These are phyloP conservation scores for Cheilosia urbana DNA, from an alignment of 2,888 invertebrate genomes.

Conservation along the genomic window DNA sequence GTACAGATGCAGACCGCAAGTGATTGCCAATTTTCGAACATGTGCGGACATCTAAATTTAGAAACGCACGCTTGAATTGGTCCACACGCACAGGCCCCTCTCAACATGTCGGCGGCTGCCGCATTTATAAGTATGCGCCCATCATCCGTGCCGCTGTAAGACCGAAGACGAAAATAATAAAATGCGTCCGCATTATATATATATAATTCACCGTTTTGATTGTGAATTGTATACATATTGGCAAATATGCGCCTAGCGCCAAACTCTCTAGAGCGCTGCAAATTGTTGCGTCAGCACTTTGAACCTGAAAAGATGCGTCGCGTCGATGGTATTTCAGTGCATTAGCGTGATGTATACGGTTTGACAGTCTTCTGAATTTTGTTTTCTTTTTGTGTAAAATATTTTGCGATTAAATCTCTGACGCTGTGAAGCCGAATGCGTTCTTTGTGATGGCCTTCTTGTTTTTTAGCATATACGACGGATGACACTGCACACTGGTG, in stretches of 20 bases:
- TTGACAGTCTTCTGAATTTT: constrained; percentile 35
- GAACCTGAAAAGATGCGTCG: constrained; percentile 71
- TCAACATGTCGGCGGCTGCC: constrained; percentile 49
- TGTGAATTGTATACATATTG: constrained; percentile 36
- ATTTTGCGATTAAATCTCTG: not conserved
- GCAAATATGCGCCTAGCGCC: constrained; percentile 70
- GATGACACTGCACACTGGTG: not conserved
- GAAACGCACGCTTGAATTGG: constrained; percentile 74
- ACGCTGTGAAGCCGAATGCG: not conserved
- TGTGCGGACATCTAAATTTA: constrained; percentile 74
- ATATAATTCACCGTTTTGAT: constrained; percentile 35
- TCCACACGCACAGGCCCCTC: constrained; percentile 64
- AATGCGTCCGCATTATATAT: constrained; percentile 44
- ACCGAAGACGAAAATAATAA: constrained; percentile 28
- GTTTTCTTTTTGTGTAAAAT: not conserved
- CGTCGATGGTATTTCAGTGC: constrained; percentile 65
- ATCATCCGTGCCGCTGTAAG: constrained; percentile 49
- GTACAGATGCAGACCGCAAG: constrained; percentile 64
- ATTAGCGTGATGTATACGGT: constrained; percentile 61
- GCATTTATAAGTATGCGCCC: constrained; percentile 41
- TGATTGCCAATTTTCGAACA: constrained; percentile 74
- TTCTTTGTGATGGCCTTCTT: constrained; percentile 3
- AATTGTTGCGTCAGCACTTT: constrained; percentile 75
- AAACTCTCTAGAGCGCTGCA: constrained; percentile 73
- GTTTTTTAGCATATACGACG: not conserved